A percentile compares a stretch with the other conserved stretches of the same genome.
These are phyloP conservation scores for Sphenodon punctatus DNA, from an alignment of 2,797 vertebrate species.

Conservation along the genomic window DNA sequence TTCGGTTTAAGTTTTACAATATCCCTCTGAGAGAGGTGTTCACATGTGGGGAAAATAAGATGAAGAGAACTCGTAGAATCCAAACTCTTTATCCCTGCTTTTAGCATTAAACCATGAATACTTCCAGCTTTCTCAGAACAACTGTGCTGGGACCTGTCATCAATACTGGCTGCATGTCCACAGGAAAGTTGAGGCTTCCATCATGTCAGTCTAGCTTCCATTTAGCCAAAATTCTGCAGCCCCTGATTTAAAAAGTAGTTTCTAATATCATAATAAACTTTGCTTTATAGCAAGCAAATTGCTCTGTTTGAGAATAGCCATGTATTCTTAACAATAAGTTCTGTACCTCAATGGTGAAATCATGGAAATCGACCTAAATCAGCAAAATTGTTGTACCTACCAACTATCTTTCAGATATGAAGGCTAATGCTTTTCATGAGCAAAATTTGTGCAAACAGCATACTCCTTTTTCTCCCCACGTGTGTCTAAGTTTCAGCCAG, in stretches of 20 bases:
- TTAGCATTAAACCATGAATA: slow-evolving; percentile 2
- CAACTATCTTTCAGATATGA: not conserved
- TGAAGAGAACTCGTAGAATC: slow-evolving; percentile 16
- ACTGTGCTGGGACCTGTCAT: slow-evolving; percentile 46
- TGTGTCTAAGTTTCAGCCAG: not conserved
- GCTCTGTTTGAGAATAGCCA: not conserved
- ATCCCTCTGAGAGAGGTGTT: not conserved
- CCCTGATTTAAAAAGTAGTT: accelerated
- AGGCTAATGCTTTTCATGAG: not conserved
- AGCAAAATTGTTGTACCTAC: not conserved
- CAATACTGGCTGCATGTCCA: slow-evolving; percentile 6
- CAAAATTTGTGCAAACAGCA: not conserved
- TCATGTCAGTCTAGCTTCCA: not conserved
- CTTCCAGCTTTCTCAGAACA: no score
- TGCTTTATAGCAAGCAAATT: not conserved
- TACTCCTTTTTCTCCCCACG: not conserved
- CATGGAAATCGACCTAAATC: not conserved
- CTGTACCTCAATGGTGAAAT: not conserved
- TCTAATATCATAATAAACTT: not conserved
- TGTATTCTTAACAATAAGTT: not conserved
- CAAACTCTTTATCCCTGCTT: slow-evolving; percentile 29
- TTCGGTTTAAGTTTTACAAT: accelerated
- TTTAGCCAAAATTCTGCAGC: not conserved
- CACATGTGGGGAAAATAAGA: not conserved
- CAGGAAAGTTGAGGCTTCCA: slow-evolving; percentile 18